Conservation (phyloP, 2,888 invertebrate species). For the Neoitamus cyanurus region DNA sequence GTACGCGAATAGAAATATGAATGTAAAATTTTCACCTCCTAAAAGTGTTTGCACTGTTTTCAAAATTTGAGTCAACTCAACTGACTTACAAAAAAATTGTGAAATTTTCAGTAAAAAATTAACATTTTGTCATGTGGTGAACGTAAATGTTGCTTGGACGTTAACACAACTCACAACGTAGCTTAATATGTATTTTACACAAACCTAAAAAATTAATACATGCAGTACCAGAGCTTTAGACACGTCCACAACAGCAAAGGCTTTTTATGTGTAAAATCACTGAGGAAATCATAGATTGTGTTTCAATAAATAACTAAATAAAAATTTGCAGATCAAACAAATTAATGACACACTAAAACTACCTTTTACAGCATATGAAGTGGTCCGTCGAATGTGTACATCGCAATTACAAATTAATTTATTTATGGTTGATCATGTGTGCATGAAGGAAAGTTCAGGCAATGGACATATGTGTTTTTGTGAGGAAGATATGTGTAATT, state of each 20-base stretch:
- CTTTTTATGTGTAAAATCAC: background rate
- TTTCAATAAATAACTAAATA: background rate
- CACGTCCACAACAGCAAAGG: background rate
- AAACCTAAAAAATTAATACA: background rate
- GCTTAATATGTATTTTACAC: slow-evolving; percentile 23
- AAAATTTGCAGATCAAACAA: background rate
- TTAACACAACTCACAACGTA: background rate
- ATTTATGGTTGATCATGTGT: slow-evolving; percentile 98
- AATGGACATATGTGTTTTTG: slow-evolving; percentile 99
- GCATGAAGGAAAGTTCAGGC: slow-evolving; percentile 98
- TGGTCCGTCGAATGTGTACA: slow-evolving; percentile 91
- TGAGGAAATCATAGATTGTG: background rate
- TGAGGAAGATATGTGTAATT: slow-evolving; percentile 96
- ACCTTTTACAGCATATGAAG: slow-evolving; percentile 82
- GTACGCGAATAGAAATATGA: too few species aligned
- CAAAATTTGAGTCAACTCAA: too few species aligned
- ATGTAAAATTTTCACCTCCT: too few species aligned
- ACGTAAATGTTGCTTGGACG: background rate
- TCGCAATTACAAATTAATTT: slow-evolving; percentile 94
- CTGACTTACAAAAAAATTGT: too few species aligned
- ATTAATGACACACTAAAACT: slow-evolving; percentile 28
- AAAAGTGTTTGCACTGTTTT: too few species aligned
- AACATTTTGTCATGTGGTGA: slow-evolving; percentile 4
- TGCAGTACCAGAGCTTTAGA: background rate
- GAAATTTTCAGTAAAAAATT: background rate